Evolutionary conservation across 1,140 invertebrate species (phyloP).

Genomic region (Protaetia brevitarsis): DNA sequence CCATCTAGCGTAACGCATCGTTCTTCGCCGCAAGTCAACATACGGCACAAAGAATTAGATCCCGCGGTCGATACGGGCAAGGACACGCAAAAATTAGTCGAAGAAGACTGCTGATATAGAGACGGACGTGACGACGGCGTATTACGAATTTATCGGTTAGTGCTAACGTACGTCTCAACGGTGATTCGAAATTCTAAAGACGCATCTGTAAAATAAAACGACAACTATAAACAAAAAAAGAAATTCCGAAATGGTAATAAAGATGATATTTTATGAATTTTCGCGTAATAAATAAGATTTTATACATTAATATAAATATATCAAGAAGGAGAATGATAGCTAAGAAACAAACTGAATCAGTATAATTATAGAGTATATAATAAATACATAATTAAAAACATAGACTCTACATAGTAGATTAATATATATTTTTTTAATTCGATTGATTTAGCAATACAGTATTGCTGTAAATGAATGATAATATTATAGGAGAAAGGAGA

Average conservation of each 20-base stretch:
- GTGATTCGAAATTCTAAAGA: conserved; percentile 23
- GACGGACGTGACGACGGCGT: conserved; percentile 21
- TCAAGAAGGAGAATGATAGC: not conserved
- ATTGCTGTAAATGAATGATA: conserved; percentile 5
- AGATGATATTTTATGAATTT: conserved; percentile 1
- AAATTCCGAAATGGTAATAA: not conserved
- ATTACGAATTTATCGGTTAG: conserved; percentile 30
- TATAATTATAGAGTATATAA: too few species aligned
- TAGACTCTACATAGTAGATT: conserved; percentile 12
- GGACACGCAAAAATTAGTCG: conserved; percentile 85
- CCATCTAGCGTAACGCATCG: conserved; percentile 78
- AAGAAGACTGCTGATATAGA: conserved; percentile 67
- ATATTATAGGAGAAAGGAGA: not conserved
- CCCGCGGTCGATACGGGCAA: conserved; percentile 84
- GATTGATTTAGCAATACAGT: not conserved
- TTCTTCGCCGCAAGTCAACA: conserved; percentile 68
- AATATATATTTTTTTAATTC: conserved; percentile 14
- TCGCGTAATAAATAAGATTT: not conserved
- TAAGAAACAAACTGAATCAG: conserved; percentile 2
- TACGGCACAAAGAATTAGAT: conserved; percentile 75
- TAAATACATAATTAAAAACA: not conserved
- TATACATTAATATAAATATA: not conserved
- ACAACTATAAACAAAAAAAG: not conserved
- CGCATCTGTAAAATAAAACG: not conserved
- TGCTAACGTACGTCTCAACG: conserved; percentile 29